Conservation (phyloP, 2,113 vertebrate genomes). For the Porphyrio hochstetteri region DNA sequence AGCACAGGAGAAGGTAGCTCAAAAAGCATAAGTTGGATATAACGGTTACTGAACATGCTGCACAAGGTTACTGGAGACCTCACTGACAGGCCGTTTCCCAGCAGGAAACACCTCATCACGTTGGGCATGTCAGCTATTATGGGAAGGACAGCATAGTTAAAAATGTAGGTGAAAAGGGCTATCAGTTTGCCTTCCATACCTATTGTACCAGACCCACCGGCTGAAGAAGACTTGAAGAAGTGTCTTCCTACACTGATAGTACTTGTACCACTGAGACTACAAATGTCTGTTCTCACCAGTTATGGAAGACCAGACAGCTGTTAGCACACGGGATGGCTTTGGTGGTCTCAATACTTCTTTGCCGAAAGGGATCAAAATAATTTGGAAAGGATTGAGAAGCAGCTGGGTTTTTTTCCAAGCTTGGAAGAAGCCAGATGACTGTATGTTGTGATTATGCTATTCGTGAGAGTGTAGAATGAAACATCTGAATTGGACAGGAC, state of each 20-base stretch:
- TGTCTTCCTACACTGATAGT: neutral
- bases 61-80: neutral
- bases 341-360: neutral
- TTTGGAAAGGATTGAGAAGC: neutral
- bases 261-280: fast-evolving
- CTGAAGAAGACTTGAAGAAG: neutral
- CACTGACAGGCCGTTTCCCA: neutral
- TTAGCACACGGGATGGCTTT: neutral
- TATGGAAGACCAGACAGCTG: neutral
- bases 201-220: neutral
- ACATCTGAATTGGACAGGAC: neutral
- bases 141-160: neutral
- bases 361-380: neutral
- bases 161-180: neutral
- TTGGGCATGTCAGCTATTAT: fast-evolving
- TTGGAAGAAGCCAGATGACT: neutral
- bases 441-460: neutral
- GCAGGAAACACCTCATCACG: neutral
- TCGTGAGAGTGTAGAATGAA: neutral
- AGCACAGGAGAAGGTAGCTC: neutral
- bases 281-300: neutral
- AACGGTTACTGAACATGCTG: fast-evolving
- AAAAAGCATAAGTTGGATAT: neutral
- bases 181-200: neutral
- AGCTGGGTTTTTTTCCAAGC: neutral